Base-by-base conservation (phyloP, 2,797 vertebrate species). In the Sciurus vulgaris region DNA sequence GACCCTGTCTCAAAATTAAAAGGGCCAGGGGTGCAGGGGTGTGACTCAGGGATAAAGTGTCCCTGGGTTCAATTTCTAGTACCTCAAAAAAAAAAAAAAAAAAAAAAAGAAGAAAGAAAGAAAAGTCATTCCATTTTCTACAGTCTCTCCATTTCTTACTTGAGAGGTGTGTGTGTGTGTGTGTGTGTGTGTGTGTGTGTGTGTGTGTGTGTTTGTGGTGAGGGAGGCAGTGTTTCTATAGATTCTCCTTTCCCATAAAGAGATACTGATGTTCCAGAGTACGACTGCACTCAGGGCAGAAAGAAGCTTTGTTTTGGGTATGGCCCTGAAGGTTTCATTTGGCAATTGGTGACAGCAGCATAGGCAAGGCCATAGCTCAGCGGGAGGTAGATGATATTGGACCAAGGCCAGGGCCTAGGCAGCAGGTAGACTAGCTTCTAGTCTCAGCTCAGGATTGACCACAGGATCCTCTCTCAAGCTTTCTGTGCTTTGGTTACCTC, bases 161-260 rank as follows among this genome's bases (percentile, higher is more conserved):
- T 70, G 41, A 72, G 79, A 73, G 41, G n/a, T 89, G 17, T 56
- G 38, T 44, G 44, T 54, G 51, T 15, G 49, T 15, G 49, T 49
- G 49, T 51, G 49, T 3, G 14, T 51, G 51, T 51, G 49, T 51
- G 49, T 51, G 49, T 51, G 15, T 51, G 51, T 51, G 51, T 51
- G 51, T 51, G 51, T 51, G 51, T 51, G 51, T 51, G 51, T 51
- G 51, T 51, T 17, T 54, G 15, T 1, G 38, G 38, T 38, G 54
- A 18, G 54, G 54, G 6, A 56, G 20, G 54, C 54, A 20, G 54
- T 30, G 56, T 72, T 77, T 77, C 63, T n/a, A 65, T 18, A 70
- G 44, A 61, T 28, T 59, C 12, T 92, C 65, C 38, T 89, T 93
- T 94, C 88, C 70, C 35, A 89, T 83, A 73, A 86, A 88, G 63